These are phyloP conservation scores for Oreotragus oreotragus DNA, from an alignment of 2,113 vertebrate genomes.

Conservation along the genomic window DNA sequence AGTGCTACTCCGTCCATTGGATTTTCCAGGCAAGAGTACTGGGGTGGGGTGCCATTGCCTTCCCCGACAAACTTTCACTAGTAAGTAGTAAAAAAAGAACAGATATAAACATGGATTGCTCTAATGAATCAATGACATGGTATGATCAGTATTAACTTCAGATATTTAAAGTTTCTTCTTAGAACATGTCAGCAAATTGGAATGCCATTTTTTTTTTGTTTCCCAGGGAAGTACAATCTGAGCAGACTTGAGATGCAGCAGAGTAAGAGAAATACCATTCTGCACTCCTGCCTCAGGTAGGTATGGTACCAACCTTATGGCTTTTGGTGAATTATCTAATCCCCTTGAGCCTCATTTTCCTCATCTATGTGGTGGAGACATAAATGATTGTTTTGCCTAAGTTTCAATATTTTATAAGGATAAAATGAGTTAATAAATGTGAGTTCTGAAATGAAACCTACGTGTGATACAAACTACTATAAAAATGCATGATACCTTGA, in stretches of 20 bases:
- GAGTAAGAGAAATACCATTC: neutral
- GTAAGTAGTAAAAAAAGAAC: neutral
- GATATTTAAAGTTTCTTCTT: neutral
- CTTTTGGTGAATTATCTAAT: neutral
- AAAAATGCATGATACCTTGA: neutral
- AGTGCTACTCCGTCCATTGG: no score
- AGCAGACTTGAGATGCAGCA: neutral
- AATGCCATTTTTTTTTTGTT: neutral
- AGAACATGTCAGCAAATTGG: neutral
- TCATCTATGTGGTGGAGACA: neutral
- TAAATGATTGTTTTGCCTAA: neutral
- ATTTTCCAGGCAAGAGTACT: no score
- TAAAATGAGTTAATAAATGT: neutral
- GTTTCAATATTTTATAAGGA: neutral
- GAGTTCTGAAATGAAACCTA: neutral
- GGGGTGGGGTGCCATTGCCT: no score
- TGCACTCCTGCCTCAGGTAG: accelerated
- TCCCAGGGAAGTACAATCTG: neutral
- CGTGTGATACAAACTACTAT: neutral
- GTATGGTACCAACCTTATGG: neutral
- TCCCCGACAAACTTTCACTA: neutral
- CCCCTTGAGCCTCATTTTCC: neutral
- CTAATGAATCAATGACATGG: neutral
- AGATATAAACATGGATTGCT: neutral
- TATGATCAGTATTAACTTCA: neutral